A percentile compares a stretch with the other conserved stretches of the same genome.
These are phyloP conservation scores for Xenopus petersii DNA, from an alignment of 2,797 vertebrate species.

Conservation along the genomic window DNA sequence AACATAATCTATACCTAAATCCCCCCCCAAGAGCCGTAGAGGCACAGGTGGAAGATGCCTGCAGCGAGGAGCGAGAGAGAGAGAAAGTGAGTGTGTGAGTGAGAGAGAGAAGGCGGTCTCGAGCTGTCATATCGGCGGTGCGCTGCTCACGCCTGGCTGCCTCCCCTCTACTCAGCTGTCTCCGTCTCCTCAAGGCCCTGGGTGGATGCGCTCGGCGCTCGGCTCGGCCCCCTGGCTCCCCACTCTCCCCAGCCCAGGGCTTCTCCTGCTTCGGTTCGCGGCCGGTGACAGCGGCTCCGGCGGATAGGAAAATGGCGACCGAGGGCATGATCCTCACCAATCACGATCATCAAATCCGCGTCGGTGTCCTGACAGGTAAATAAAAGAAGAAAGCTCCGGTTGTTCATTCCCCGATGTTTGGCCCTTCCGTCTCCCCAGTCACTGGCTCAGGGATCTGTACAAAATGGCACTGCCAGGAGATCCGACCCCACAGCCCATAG, in stretches of 20 bases:
- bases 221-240: slow-evolving; percentile 53
- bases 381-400: slow-evolving; percentile 41
- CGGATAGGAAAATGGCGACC: slow-evolving; percentile 85
- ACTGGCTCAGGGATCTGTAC: slow-evolving; percentile 6
- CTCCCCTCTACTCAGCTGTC: background rate
- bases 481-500: too few species aligned
- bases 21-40: background rate
- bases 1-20: too few species aligned
- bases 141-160: slow-evolving; percentile 28
- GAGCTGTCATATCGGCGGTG: slow-evolving; percentile 8
- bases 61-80: too few species aligned
- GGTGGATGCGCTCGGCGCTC: slow-evolving; percentile 42
- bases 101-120: background rate
- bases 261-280: slow-evolving; percentile 62
- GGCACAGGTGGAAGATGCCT: background rate
- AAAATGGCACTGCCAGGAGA: slow-evolving; percentile 29
- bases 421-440: background rate
- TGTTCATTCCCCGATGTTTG: background rate
- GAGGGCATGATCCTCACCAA: slow-evolving; percentile 96
- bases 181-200: slow-evolving; percentile 7
- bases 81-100: too few species aligned
- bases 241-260: slow-evolving; percentile 44
- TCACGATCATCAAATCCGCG: slow-evolving; percentile 96
- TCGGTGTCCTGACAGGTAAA: slow-evolving; percentile 90
- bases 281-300: slow-evolving; percentile 72